Evolutionary conservation across 2,797 vertebrate genomes (phyloP).

Genomic region (Rhinoraja longicauda): DNA sequence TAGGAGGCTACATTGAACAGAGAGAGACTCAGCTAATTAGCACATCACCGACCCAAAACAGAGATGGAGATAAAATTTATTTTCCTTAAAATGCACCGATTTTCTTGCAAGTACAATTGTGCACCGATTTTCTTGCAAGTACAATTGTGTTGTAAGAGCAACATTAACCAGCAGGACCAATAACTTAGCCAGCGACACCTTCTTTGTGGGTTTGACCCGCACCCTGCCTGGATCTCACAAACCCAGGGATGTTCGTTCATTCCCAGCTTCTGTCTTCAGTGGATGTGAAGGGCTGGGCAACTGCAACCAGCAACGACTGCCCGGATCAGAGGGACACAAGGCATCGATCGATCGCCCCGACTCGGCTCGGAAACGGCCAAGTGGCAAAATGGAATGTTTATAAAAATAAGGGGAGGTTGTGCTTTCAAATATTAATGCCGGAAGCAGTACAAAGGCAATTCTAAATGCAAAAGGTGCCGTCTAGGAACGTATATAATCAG

Average conservation of each 20-base stretch:
- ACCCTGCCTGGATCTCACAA: not conserved
- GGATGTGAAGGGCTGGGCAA: not conserved
- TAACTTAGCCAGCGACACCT: not conserved
- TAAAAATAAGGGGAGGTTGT: conserved; percentile 18
- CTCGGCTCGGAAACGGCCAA: not conserved
- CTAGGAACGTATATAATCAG: not conserved
- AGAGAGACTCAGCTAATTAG: not conserved
- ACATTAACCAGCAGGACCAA: not conserved
- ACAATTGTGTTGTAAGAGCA: not conserved
- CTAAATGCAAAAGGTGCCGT: not conserved
- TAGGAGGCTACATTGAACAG: not conserved
- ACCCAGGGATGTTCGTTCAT: not conserved
- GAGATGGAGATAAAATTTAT: not conserved
- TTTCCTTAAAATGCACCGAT: not conserved
- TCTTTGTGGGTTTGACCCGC: too few species aligned
- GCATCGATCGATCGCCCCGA: not conserved
- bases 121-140: not conserved
- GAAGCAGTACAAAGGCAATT: not conserved
- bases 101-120: too few species aligned
- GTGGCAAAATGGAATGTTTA: not conserved
- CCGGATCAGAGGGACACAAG: not conserved
- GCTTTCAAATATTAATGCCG: not conserved
- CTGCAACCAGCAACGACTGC: not conserved
- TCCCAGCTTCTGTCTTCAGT: not conserved
- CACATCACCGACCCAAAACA: not conserved